phyloP scores from a whole-genome alignment of 1,140 invertebrate species.

The Apocrypta bakeri region DNA sequence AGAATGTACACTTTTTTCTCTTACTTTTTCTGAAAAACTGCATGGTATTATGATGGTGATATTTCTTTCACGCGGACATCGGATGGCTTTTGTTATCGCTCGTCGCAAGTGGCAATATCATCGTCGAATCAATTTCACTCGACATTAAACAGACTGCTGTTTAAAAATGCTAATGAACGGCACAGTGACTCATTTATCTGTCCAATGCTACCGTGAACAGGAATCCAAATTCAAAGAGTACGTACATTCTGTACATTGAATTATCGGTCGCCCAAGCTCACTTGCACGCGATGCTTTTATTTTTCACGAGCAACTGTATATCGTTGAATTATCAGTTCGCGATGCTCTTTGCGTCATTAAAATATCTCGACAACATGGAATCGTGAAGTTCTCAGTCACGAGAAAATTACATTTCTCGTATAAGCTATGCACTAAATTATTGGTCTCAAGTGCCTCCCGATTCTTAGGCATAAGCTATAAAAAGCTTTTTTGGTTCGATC shows the following conservation, averaged over 20 bases:
- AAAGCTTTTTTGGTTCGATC: neutral
- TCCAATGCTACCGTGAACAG: neutral
- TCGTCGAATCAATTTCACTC: neutral
- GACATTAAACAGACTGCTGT: neutral
- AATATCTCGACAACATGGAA: neutral
- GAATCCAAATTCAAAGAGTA: neutral
- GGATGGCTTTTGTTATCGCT: conserved; percentile 23
- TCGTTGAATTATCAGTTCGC: conserved; percentile 8
- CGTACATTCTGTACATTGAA: conserved; percentile 6
- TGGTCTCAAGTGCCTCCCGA: neutral
- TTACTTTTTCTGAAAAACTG: neutral
- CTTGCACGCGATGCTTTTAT: conserved; percentile 1
- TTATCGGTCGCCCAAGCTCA: neutral
- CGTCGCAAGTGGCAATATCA: neutral
- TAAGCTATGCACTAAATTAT: conserved; percentile 23
- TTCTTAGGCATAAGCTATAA: neutral
- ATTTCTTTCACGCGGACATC: neutral
- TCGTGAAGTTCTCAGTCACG: neutral
- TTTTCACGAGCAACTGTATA: neutral
- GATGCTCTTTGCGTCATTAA: neutral
- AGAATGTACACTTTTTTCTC: neutral
- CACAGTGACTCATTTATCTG: conserved; percentile 23
- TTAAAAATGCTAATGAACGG: conserved; percentile 17
- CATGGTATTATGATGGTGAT: conserved; percentile 28
- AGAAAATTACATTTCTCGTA: neutral